A percentile compares a stretch with the other conserved stretches of the same genome.
phyloP scores from a whole-genome alignment of 2,888 invertebrate genomes.

The Emmelina monodactyla region DNA sequence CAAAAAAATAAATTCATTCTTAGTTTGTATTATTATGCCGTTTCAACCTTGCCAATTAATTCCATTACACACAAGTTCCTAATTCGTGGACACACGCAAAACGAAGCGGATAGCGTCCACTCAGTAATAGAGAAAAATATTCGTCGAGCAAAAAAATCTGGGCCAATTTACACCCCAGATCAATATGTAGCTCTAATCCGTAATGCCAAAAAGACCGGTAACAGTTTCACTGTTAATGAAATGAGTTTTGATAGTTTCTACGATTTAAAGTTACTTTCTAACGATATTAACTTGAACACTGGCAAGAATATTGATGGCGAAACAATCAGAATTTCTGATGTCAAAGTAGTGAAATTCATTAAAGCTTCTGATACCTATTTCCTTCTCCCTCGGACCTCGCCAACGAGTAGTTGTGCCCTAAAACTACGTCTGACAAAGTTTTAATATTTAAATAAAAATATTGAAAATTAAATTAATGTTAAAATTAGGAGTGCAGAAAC shows the following conservation, averaged over 20 bases:
- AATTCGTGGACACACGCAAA: conserved; percentile 12
- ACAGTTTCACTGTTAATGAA: conserved; percentile 13
- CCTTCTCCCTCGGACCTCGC: no score
- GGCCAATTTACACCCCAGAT: conserved; percentile 9
- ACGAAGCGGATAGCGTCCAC: conserved; percentile 7
- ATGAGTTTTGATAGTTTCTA: conserved; percentile 14
- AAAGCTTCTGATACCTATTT: neutral
- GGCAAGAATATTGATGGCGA: conserved; percentile 1
- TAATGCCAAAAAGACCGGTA: conserved; percentile 16
- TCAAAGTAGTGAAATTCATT: neutral
- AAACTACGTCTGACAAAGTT: no score
- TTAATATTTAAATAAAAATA: no score
- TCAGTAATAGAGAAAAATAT: conserved; percentile 4
- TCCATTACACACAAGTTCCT: conserved; percentile 14
- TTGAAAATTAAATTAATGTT: no score
- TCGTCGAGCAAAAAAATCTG: conserved; percentile 7
- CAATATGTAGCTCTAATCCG: conserved; percentile 13
- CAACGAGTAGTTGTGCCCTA: no score
- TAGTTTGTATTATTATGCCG: conserved; percentile 7
- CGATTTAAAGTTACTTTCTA: conserved; percentile 14
- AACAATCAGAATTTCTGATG: conserved; percentile 4
- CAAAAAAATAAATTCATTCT: neutral
- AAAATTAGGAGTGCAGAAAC: no score
- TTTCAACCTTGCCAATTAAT: conserved; percentile 8
- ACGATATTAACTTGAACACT: conserved; percentile 4